Evolutionary conservation across 2,888 invertebrate genomes (phyloP), one percentile per base, ranked within the genome.

Genomic region (Xestoiulus laeticollis): DNA sequence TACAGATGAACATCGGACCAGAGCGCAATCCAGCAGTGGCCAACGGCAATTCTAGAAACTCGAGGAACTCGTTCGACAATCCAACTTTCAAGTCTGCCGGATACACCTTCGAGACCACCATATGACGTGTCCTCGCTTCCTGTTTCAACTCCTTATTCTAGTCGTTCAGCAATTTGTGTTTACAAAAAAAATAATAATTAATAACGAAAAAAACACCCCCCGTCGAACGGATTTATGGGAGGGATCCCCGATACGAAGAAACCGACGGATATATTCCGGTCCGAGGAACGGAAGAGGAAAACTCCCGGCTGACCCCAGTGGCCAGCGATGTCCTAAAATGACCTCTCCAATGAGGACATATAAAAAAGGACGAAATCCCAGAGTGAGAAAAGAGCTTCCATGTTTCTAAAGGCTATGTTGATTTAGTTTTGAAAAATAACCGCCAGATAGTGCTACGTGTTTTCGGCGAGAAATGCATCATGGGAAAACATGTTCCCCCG

Each of bases 91-190:
- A 87, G 33, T n/a, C 78, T 6, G 89, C 85, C 6, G 89, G 89
- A 44, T 90, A 89, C 87, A 90, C 90, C 85, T 90, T 89, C 84
- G 90, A 90, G 87, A 90, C 90, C 12, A 89, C 90, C 86, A 90
- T 90, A 85, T 90, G 89, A 90, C 59, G 19, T 59, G 59, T 22
- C 59, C 59, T 84, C 38, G 19, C 38, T 84, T 32, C 38, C 38
- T 84, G 16, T 33, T 84, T 30, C 38, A 30, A 30, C 38, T 19
- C 38, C 38, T 26, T 33, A 19, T 84, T 84, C 38, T 84, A 33
- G 38, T 32, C 84, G 38, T 84, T 32, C 38, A 84, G 19, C 84
- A 38, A 84, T 32, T 84, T 84, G 59, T 59, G 59, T 59, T 59
- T n/a, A n/a, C n/a, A 59, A 59, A 59, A n/a, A 48, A 48, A 59